These are phyloP conservation scores for Babylonia areolata DNA, from an alignment of 1,140 invertebrate species.

Conservation along the genomic window DNA sequence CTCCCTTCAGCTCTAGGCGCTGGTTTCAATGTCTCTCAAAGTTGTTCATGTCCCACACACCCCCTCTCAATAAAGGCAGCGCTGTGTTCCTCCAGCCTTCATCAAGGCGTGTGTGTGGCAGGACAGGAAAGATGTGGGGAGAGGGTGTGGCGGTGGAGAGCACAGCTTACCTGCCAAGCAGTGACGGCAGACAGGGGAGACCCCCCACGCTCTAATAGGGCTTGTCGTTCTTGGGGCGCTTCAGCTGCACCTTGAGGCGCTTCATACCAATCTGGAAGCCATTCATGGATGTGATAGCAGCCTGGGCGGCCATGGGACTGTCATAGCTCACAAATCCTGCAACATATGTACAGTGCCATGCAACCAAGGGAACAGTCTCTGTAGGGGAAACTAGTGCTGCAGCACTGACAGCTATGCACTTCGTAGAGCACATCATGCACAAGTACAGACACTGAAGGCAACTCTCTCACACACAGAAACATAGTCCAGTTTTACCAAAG, in stretches of 20 bases:
- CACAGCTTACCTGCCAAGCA: neutral
- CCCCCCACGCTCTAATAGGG: slow-evolving; percentile 63
- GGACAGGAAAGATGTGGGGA: neutral
- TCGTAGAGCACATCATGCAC: too few relatives aligned
- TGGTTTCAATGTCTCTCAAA: neutral
- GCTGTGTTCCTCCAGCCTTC: neutral
- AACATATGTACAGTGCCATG: too few relatives aligned
- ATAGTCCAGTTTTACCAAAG: too few relatives aligned
- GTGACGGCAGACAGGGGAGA: neutral
- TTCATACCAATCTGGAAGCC: slow-evolving; percentile 98
- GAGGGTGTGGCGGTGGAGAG: neutral
- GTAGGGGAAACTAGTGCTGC: too few relatives aligned
- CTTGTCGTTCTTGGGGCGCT: slow-evolving; percentile 91
- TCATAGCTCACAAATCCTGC: slow-evolving; percentile 96
- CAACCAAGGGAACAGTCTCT: too few relatives aligned
- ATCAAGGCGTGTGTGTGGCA: neutral
- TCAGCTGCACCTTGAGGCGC: slow-evolving; percentile 97
- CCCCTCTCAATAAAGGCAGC: neutral
- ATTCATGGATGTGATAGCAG: slow-evolving; percentile 98
- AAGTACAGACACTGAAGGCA: too few relatives aligned
- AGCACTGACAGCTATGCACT: too few relatives aligned
- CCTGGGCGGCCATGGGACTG: slow-evolving; percentile 92
- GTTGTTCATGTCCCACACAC: neutral
- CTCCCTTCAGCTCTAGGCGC: too few relatives aligned
- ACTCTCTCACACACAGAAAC: too few relatives aligned